Evolutionary conservation across 1,140 invertebrate genomes (phyloP), one percentile per base, ranked within the genome.

Genomic region (Brachystomella parvula): DNA sequence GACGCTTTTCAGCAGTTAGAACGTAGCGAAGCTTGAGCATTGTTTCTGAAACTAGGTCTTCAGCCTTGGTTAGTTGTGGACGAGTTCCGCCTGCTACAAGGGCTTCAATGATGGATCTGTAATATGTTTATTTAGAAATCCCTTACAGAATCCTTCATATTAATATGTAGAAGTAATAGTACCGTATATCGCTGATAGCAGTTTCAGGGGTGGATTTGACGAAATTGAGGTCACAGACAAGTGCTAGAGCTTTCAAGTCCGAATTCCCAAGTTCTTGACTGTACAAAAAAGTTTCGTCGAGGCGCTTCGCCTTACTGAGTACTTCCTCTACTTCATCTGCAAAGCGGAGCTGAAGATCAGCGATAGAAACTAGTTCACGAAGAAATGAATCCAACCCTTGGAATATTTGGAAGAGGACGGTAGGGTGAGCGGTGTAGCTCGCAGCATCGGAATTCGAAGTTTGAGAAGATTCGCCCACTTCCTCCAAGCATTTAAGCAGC

Each of bases 311-410:
- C 3, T 30, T 12, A 15, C 21, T 31, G 2, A 29, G 28, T 26
- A 64, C 31, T 21, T 64, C 63, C n/a, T 64, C 53, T 3, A 56
- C 31, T 56, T 64, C 63, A 24, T 64, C 30, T 12, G 17, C 1
- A 6, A 64, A 28, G 29, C 47, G 30, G 17, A 26, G 33, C 24
- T 64, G 32, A 28, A 64, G 33, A 26, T 64, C 63, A 31, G 31
- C 47, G 17, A 64, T 31, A 26, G 63, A 47, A 24, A 64, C 57
- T 2, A 64, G 24, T n/a, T 29, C 12, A 6, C 63, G 24, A 29
- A 64, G 28, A 49, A 64, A 31, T 26, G 30, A 31, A 33, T 64
- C 47, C 30, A 57, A 56, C 29, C 26, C 32, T 21, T 31, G 47
- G 28, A 64, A 64, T 28, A 64, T 57, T 57, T 57, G 19, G 6